Evolutionary conservation across 1,140 invertebrate species (phyloP), one percentile per base, ranked within the genome.

Genomic region (Drosophila aff.): DNA sequence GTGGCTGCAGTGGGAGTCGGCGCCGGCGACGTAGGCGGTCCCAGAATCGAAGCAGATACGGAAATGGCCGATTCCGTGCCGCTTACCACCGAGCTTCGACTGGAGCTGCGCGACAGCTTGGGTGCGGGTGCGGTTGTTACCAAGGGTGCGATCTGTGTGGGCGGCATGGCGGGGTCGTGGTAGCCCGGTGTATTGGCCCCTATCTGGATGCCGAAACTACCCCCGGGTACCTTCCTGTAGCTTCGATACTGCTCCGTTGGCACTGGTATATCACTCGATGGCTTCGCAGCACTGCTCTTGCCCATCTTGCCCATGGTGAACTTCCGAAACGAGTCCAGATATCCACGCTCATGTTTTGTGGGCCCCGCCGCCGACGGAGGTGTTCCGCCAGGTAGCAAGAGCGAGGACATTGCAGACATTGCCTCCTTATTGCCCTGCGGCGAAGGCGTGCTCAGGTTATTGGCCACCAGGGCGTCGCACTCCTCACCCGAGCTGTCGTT

Each of bases 201-300:
- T 31, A 93, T 91, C 31, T 93, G 92, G 8, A 93, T 79, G 40
- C 92, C 92, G 50, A 78, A 92, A 50, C 87, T 93, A 26, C 92
- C 92, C 10, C 91, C 92, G 8, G 93, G 93, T 33, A 96, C 95
- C 90, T 96, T 95, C 76, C 96, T 93, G 69, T 96, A 96, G 76
- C 95, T 96, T 60, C 96, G 94, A 91, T 96, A 97, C 82, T 96
- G 96, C n/a, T 96, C 95, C 2, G 96, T 97, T 23, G 96, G 96
- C 26, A 96, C 95, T 8, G 96, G 96, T 36, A 96, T 93, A 80
- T 95, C 93, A 53, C 94, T 82, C 93, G 95, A 93, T 6, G 95
- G 81, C 93, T 93, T 92, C 4, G 78, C 76, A 4, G 94, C 77
- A 4, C 93, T 94, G 62, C 83, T 91, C 59, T 92, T 92, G 74